Evolutionary conservation across 2,888 invertebrate species (phyloP).

Genomic region (Melanophora roralis): DNA sequence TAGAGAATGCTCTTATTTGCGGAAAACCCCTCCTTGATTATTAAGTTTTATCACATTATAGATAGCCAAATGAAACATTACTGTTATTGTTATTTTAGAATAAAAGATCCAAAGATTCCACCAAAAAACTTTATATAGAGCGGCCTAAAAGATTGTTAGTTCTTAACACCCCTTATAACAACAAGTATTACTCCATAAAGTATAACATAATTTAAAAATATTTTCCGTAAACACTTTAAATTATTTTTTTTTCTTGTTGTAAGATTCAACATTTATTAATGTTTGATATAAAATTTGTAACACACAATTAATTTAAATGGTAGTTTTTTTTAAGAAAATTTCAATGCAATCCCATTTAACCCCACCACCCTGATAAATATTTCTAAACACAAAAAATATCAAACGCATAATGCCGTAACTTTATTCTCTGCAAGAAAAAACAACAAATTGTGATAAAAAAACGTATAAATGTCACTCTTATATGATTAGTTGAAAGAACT

Average conservation of each 20-base stretch:
- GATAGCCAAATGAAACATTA: too few relatives aligned
- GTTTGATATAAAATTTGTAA: slow-evolving; percentile 44
- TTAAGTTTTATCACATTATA: too few relatives aligned
- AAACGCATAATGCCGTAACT: slow-evolving; percentile 10
- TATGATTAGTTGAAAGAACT: slow-evolving; percentile 25
- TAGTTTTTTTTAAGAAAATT: slow-evolving; percentile 19
- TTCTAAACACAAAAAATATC: background rate
- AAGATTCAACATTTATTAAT: slow-evolving; percentile 41
- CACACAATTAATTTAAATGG: slow-evolving; percentile 57
- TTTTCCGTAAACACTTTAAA: background rate
- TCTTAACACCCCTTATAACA: too few relatives aligned
- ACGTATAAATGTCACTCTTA: slow-evolving; percentile 42
- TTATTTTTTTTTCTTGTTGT: background rate
- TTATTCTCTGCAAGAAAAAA: background rate
- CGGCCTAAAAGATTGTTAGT: too few relatives aligned
- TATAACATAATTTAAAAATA: background rate
- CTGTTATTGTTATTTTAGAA: too few relatives aligned
- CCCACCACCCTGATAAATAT: slow-evolving; percentile 17
- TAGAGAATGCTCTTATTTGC: too few relatives aligned
- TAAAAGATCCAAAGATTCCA: too few relatives aligned
- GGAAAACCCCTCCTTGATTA: too few relatives aligned
- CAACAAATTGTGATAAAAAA: slow-evolving; percentile 27
- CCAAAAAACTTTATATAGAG: too few relatives aligned
- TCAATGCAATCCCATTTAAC: slow-evolving; percentile 43
- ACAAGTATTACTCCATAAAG: background rate